Evolutionary conservation across 64 coral and sea anemone genomes (phyloP), one percentile per base, ranked within the genome.

Genomic region (Actinia equina): DNA sequence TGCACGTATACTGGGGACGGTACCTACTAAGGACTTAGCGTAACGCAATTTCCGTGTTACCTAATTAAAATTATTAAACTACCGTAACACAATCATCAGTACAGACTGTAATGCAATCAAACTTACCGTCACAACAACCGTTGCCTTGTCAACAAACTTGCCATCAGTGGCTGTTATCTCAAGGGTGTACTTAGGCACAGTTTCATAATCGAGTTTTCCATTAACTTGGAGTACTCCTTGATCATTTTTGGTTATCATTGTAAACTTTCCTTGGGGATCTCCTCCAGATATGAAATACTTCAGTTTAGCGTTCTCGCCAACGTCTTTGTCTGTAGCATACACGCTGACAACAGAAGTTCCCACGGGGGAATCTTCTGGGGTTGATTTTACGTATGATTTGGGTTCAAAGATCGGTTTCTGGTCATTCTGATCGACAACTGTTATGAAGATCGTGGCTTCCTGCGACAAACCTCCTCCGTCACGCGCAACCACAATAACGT

Each of bases 391-490:
- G 45, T 92, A 92, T 1, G 0, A 5, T 76, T 44, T 64, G 62
- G 86, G 6, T 7, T 43, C n/a, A 83, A 92, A 92, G 1, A 82
- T 44, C 1, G 90, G 90, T 10, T 59, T 85, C n/a, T 83, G 58
- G 20, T 92, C 90, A 71, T 92, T 92, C 25, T 92, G 90, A 82
- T 92, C 90, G 22, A 92, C 90, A 30, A 92, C 80, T 3, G 4
- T 49, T 19, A 92, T 63, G 25, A 20, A 30, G 42, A 92, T 44
- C 0, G 62, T 70, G 6, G 85, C 80, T 7, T 52, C 19, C 6
- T 82, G 37, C 20, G 54, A 90, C 3, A 79, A 83, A n/a, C 92
- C 77, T 2, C 91, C 94, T 0, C 94, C 94, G 43, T 96, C 94
- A 22, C 87, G 71, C 14, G 91, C 94, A 8, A 79, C 81, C 45